Base-by-base conservation (phyloP, 2,113 vertebrate species). In the Excalfactoria chinensis region DNA sequence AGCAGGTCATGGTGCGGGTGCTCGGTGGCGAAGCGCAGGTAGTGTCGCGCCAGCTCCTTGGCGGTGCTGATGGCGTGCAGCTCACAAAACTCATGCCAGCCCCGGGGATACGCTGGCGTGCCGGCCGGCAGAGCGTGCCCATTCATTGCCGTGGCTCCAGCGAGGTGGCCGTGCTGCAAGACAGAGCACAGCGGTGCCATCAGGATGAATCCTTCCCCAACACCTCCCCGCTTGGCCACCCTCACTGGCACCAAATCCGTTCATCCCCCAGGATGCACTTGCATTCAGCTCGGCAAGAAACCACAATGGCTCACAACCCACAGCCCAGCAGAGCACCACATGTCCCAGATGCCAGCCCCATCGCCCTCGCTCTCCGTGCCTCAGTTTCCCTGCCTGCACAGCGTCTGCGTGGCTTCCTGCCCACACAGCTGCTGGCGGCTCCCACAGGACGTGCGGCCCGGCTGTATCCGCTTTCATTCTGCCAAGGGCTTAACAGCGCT, bases 61-160 rank as follows among this genome's bases (percentile, higher is more conserved):
- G 99, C 99, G 3, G 99, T 97, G 87, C 98, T 98, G 86, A 98
- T 98, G 67, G 99, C 99, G 34, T 99, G 99, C 89, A 98, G 98
- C 98, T 99, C 99, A 19, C 99, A 99, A 97, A 99, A 99, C 96
- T 99, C 99, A 96, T 98, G 98, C 99, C 99, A 99, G 98, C 98
- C 98, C 91, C 98, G 97, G 12, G 98, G 98, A 95, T 97, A 95
- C 53, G 97, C 90, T 76, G 97, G 96, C 94, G 97, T 97, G 84
- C 96, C 95, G 84, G 81, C 69, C 1, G 76, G 89, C 95, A 98
- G 97, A 97, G 98, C 95, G 96, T 99, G 98, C 97, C 98, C 99
- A 98, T 99, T 99, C 99, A 99, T 99, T 98, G 98, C 97, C 98
- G 98, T 98, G 98, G 97, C 97, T 97, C 98, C 97, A 97, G 97